Conservation (phyloP, 2,797 vertebrate genomes). For the Lophotriccus pileatus region DNA sequence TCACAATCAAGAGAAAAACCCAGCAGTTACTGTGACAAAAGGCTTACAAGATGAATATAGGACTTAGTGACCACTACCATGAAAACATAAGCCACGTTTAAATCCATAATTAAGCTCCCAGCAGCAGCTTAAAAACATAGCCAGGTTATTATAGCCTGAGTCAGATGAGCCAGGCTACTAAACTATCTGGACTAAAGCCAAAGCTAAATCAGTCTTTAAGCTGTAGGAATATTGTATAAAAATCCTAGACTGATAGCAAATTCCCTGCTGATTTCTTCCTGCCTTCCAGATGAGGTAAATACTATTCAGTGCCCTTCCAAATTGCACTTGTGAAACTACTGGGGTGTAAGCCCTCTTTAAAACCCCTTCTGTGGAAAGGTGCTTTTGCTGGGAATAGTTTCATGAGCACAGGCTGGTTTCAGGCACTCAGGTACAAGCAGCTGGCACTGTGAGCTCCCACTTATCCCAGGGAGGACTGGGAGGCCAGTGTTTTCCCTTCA, state of each 20-base stretch:
- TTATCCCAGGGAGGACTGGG: neutral
- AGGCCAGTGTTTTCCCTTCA: neutral
- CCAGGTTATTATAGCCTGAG: neutral
- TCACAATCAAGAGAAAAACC: neutral
- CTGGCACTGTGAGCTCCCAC: neutral
- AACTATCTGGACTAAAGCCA: neutral
- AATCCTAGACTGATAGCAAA: neutral
- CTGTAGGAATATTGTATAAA: neutral
- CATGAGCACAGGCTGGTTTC: neutral
- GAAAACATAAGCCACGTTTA: neutral
- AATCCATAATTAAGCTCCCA: neutral
- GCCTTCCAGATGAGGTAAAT: neutral
- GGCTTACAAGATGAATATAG: neutral
- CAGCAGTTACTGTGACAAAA: neutral
- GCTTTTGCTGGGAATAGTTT: neutral
- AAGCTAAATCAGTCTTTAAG: neutral
- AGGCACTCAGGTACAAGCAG: neutral
- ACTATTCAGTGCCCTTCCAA: neutral
- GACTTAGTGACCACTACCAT: neutral
- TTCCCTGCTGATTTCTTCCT: neutral
- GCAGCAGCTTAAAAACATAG: neutral
- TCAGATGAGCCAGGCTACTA: neutral
- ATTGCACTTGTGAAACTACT: neutral
- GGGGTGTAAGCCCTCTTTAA: neutral
- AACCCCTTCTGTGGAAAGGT: neutral